Evolutionary conservation across 2,888 invertebrate species (phyloP).

Genomic region (Trilocha varians): DNA sequence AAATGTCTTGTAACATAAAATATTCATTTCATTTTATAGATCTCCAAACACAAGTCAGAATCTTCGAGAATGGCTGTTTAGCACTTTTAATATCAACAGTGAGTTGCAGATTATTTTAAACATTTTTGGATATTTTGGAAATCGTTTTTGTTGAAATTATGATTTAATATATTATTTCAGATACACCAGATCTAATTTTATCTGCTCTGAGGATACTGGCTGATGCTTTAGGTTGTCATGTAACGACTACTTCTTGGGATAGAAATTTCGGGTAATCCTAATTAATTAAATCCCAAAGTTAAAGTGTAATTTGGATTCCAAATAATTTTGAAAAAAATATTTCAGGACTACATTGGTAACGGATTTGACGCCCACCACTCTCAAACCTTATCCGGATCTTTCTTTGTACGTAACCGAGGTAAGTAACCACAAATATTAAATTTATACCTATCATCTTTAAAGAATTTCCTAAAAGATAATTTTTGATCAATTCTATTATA

Average conservation of each 20-base stretch:
- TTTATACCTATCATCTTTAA: background rate
- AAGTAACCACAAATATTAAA: slow-evolving; percentile 17
- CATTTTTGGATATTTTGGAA: too few relatives aligned
- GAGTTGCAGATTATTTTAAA: too few relatives aligned
- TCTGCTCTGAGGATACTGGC: slow-evolving; percentile 82
- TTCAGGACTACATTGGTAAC: slow-evolving; percentile 56
- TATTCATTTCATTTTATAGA: too few relatives aligned
- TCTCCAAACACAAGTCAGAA: slow-evolving; percentile 77
- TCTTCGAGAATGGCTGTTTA: slow-evolving; percentile 75
- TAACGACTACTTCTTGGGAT: slow-evolving; percentile 87
- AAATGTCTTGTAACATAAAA: too few relatives aligned
- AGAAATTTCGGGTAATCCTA: slow-evolving; percentile 66
- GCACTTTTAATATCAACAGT: slow-evolving; percentile 75
- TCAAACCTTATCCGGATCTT: slow-evolving; percentile 51
- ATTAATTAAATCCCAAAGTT: background rate
- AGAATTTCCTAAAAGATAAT: too few relatives aligned
- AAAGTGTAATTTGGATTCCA: background rate
- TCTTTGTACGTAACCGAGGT: slow-evolving; percentile 58
- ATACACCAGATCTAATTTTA: slow-evolving; percentile 78
- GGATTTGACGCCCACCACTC: slow-evolving; percentile 43
- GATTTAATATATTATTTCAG: slow-evolving; percentile 33
- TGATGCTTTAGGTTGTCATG: slow-evolving; percentile 84
- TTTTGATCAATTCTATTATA: too few relatives aligned
- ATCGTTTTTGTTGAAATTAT: background rate
- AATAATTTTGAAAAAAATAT: background rate